Base-by-base conservation (phyloP, 2,888 invertebrate species). In the Plutella xylostella region DNA sequence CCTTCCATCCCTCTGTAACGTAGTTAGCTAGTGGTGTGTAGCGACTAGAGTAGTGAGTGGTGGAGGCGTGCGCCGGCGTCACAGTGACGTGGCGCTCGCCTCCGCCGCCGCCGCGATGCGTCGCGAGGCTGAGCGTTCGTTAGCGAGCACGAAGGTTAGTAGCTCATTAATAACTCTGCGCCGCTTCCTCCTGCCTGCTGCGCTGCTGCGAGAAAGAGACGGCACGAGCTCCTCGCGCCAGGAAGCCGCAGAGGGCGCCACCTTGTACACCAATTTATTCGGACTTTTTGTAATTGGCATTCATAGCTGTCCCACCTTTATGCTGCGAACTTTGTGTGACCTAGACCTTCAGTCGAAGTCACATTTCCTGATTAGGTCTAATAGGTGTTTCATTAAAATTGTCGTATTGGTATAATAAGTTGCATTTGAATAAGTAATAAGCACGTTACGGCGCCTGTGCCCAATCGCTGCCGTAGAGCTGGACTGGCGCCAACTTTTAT, bases 91-190 rank as follows among this genome's bases (percentile, higher is more conserved):
- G n/a, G n/a, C n/a, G n/a, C n/a, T n/a, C n/a, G n/a, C n/a, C n/a
- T n/a, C n/a, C n/a, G n/a, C 68, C 65, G 65, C 25, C 22, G 37
- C 9, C 11, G 2, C 28, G 28, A 28, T 6, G 4, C 28, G 19
- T 69, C 68, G 72, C 74, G 70, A 77, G 72, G 75, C 68, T 72
- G 62, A 63, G 65, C 67, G 65, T 65, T 73, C 66, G 71, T 67
- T 37, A 22, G 15, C 43, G 33, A 28, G 40, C 15, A 41, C 41
- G 42, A 43, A 46, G 43, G 46, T 43, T 46, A 20, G 38, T 44
- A 37, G 17, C 38, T 38, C 14, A 31, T 35, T 28, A 21, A 15
- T 28, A 30, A 6, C 19, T 17, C 30, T 31, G 21, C 20, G 31
- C 20, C 39, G 31, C 31, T 44, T 38, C 30, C 31, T 31, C 37